A percentile compares a stretch with the other conserved stretches of the same genome.
These are phyloP conservation scores for Zenarchopterus dispar DNA, from an alignment of 2,797 vertebrate genomes.

Conservation along the genomic window DNA sequence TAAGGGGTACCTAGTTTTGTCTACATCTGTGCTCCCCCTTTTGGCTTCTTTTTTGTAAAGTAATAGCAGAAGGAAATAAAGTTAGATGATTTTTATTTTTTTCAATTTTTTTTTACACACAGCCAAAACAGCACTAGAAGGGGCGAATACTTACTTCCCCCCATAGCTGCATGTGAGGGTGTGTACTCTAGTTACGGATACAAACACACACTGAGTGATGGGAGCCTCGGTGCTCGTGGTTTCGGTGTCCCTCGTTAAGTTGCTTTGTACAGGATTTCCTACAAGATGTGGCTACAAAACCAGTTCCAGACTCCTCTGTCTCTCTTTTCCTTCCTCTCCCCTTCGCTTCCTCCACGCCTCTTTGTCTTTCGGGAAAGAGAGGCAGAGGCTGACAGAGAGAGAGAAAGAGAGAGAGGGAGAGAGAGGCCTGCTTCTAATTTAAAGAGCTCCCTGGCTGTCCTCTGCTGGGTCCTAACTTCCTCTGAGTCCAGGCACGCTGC, in stretches of 20 bases:
- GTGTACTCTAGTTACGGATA: slow-evolving; percentile 34
- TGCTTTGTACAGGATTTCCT: slow-evolving; percentile 86
- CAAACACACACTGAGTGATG: slow-evolving; percentile 45
- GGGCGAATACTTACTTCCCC: too few species aligned
- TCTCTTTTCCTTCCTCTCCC: slow-evolving; percentile 48
- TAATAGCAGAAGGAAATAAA: too few species aligned
- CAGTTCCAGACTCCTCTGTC: slow-evolving; percentile 74
- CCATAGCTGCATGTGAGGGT: slow-evolving; percentile 14
- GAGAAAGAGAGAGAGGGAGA: slow-evolving; percentile 22
- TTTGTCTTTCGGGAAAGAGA: slow-evolving; percentile 46
- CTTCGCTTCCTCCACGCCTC: slow-evolving; percentile 40
- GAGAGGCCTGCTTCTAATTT: slow-evolving; percentile 85
- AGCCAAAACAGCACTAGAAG: too few species aligned
- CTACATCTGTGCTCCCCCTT: too few species aligned
- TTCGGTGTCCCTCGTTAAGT: slow-evolving; percentile 81
- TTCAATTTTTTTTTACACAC: too few species aligned
- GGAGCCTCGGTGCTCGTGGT: slow-evolving; percentile 68
- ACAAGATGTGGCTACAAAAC: slow-evolving; percentile 75
- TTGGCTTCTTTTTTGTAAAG: too few species aligned
- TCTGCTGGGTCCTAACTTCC: slow-evolving; percentile 81
- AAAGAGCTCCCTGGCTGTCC: slow-evolving; percentile 59
- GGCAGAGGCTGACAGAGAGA: slow-evolving; percentile 39
- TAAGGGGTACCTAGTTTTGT: too few species aligned
- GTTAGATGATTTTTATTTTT: too few species aligned
- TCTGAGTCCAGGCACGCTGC: slow-evolving; percentile 44